A percentile compares a stretch with the other conserved stretches of the same genome.
phyloP scores from a whole-genome alignment of 2,888 invertebrate species.

The Abscondita cerata region DNA sequence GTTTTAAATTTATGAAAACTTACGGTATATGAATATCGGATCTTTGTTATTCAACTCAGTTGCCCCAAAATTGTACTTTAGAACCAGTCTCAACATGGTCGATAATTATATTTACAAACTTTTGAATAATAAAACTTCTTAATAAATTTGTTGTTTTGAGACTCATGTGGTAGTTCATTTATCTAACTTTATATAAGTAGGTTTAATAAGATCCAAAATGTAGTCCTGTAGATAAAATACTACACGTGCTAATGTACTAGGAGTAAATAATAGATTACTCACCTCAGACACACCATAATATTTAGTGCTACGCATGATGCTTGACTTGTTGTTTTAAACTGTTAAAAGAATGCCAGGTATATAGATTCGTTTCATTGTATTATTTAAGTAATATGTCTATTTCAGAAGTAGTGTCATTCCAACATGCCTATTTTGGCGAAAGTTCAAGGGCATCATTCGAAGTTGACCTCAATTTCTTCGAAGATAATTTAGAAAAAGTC shows the following conservation, averaged over 20 bases:
- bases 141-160: constrained; percentile 66
- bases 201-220: constrained; percentile 57
- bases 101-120: constrained; percentile 66
- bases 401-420: constrained; percentile 66
- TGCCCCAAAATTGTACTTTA: constrained; percentile 56
- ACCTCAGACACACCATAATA: constrained; percentile 59
- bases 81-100: constrained; percentile 65
- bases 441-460: constrained; percentile 76
- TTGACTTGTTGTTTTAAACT: constrained; percentile 63
- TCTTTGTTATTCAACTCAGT: constrained; percentile 51
- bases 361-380: constrained; percentile 66
- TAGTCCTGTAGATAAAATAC: no score
- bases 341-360: constrained; percentile 71
- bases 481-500: constrained; percentile 60
- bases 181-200: constrained; percentile 62
- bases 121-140: constrained; percentile 64
- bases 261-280: constrained; percentile 18
- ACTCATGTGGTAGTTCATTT: no score
- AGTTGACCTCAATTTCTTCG: constrained; percentile 72
- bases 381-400: constrained; percentile 68
- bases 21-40: constrained; percentile 54
- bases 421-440: constrained; percentile 66
- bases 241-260: no score
- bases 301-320: constrained; percentile 60
- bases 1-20: constrained; percentile 25